A percentile compares a stretch with the other conserved stretches of the same genome.
phyloP scores from a whole-genome alignment of 2,888 invertebrate species.

The Philaethria dido region DNA sequence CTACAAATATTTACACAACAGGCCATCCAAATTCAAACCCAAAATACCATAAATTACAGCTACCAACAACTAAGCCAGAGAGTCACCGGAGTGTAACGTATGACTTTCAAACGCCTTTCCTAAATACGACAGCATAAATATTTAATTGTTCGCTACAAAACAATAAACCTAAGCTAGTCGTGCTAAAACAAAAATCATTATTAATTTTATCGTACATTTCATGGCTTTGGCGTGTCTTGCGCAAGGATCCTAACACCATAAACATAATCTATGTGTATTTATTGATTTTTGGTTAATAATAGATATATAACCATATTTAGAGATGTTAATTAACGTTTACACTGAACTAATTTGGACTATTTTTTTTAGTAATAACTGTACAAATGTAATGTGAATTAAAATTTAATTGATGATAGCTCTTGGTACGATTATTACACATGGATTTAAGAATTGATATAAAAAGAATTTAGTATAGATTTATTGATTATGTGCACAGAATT shows the following conservation, averaged over 20 bases:
- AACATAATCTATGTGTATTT: background rate
- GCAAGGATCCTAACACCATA: conserved; percentile 8
- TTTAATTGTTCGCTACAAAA: conserved; percentile 24
- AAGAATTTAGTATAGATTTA: too few species aligned
- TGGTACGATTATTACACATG: too few species aligned
- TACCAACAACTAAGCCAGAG: background rate
- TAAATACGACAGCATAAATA: conserved; percentile 21
- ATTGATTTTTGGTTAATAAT: background rate
- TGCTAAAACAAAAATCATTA: conserved; percentile 23
- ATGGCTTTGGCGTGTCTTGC: conserved; percentile 32
- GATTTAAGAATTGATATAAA: too few species aligned
- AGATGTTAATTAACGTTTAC: background rate
- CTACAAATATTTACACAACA: too few species aligned
- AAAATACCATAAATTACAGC: background rate
- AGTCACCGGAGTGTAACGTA: background rate
- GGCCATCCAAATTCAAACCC: background rate
- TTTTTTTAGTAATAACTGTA: too few species aligned
- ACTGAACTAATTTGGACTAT: background rate
- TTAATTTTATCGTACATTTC: conserved; percentile 31
- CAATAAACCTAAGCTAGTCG: conserved; percentile 28
- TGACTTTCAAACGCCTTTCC: conserved; percentile 25
- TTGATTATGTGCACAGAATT: too few species aligned
- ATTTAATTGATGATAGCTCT: too few species aligned
- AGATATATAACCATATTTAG: background rate
- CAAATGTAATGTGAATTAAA: too few species aligned